Evolutionary conservation across 2,113 vertebrate species (phyloP).

Genomic region (Microtus montanus): DNA sequence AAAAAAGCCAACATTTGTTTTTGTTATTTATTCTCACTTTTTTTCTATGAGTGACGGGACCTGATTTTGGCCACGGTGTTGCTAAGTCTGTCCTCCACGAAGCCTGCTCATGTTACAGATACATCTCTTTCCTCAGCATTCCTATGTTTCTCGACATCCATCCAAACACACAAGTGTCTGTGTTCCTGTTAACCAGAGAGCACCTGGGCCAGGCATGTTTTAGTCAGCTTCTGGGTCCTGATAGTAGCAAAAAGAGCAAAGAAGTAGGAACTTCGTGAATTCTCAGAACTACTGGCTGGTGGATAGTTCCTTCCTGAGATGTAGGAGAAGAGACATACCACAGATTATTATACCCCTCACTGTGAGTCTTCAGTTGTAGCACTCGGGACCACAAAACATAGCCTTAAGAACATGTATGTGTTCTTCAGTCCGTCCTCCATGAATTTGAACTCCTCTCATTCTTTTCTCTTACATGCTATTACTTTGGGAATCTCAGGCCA

Average conservation of each 20-base stretch:
- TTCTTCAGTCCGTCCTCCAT: not conserved
- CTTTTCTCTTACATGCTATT: not conserved
- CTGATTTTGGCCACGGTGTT: not conserved
- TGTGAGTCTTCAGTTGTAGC: not conserved
- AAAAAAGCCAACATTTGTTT: not conserved
- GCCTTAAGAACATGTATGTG: slow-evolving; percentile 17
- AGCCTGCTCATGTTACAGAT: not conserved
- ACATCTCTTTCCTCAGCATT: not conserved
- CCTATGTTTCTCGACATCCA: rapidly evolving
- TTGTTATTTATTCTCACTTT: not conserved
- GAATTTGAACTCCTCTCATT: slow-evolving; percentile 1
- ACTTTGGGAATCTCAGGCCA: not conserved
- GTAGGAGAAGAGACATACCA: not conserved
- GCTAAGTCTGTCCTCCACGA: not conserved
- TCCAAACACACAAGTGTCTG: not conserved
- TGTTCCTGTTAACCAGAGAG: not conserved
- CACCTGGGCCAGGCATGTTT: not conserved
- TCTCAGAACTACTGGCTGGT: not conserved
- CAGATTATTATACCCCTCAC: not conserved
- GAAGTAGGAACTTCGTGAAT: not conserved
- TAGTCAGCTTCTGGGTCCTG: not conserved
- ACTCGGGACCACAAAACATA: not conserved
- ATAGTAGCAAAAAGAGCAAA: not conserved
- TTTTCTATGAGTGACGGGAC: not conserved
- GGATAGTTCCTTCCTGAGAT: not conserved